Evolutionary conservation across 2,113 vertebrate species (phyloP).

Genomic region (Serilophus lunatus): DNA sequence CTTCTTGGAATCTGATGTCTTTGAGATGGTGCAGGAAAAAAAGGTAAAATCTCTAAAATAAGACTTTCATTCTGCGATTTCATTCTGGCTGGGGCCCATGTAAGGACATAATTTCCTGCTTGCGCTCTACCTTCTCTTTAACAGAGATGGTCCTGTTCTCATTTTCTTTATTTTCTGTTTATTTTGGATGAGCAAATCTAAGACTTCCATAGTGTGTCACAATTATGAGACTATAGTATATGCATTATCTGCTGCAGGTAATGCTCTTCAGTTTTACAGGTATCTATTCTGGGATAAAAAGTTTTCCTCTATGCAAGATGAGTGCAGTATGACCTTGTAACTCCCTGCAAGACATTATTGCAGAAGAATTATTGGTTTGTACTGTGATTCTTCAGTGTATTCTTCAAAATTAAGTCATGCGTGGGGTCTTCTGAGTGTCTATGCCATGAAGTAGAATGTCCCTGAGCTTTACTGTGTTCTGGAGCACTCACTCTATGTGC

Average conservation of each 20-base stretch:
- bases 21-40: neutral
- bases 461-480: neutral
- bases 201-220: neutral
- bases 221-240: neutral
- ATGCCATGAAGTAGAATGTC: neutral
- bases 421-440: neutral
- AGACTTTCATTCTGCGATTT: neutral
- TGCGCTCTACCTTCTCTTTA: neutral
- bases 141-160: neutral
- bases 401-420: neutral
- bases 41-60: neutral
- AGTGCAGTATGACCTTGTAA: neutral
- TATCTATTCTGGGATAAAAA: neutral
- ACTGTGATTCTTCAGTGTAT: neutral
- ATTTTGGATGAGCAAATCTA: neutral
- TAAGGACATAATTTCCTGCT: neutral
- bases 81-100: neutral
- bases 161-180: neutral
- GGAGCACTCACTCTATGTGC: rapidly evolving
- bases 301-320: neutral
- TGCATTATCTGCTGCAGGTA: neutral
- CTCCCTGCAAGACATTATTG: neutral
- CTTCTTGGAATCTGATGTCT: neutral
- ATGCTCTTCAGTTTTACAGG: neutral
- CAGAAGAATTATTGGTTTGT: neutral